phyloP scores from a whole-genome alignment of 2,888 invertebrate species.

The Stenurella melanura region DNA sequence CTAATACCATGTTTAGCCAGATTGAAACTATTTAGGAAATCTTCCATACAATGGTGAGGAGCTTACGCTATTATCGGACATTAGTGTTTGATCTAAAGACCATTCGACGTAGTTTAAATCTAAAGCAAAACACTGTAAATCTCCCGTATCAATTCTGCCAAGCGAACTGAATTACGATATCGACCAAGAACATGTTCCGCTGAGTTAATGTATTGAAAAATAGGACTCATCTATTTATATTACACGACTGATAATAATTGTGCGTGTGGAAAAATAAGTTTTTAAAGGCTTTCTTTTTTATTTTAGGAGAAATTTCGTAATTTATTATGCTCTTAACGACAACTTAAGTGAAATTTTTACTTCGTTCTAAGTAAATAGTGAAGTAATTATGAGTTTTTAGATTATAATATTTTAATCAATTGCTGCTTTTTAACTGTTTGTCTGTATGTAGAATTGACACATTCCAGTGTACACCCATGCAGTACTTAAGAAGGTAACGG shows the following conservation, averaged over 20 bases:
- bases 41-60: constrained; percentile 11
- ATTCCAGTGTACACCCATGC: too few species aligned
- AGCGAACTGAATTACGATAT: constrained; percentile 40
- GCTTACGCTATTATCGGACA: constrained; percentile 40
- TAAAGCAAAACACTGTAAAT: constrained; percentile 56
- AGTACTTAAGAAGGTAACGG: too few species aligned
- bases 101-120: constrained; percentile 51
- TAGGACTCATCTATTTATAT: neutral
- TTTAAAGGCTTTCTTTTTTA: too few species aligned
- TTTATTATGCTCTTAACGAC: too few species aligned
- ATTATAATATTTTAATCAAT: too few species aligned
- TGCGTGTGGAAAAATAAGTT: too few species aligned
- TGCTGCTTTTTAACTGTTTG: too few species aligned
- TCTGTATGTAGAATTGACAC: too few species aligned
- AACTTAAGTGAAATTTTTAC: too few species aligned
- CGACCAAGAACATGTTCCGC: constrained; percentile 10
- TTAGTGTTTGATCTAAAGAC: constrained; percentile 48
- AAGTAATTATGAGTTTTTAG: too few species aligned
- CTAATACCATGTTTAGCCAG: neutral
- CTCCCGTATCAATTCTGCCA: constrained; percentile 53
- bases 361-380: too few species aligned
- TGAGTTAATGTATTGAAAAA: neutral
- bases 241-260: neutral
- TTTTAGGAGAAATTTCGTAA: too few species aligned
- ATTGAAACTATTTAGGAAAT: constrained; percentile 19